Conservation (phyloP, 1,140 invertebrate species). For the Eubasilissa regina region DNA sequence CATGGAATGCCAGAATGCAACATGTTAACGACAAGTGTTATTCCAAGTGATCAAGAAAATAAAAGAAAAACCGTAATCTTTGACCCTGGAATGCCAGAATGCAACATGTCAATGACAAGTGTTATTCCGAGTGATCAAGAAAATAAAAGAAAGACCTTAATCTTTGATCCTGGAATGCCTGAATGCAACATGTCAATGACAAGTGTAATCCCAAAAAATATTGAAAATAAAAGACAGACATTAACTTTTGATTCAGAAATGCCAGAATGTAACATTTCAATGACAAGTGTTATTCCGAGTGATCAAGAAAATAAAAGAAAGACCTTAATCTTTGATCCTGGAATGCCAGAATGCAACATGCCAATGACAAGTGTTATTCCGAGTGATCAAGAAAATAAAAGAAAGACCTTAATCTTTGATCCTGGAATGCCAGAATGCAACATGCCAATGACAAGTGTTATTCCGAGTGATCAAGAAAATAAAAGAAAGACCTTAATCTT, state of each 20-base stretch:
- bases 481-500: too few species aligned
- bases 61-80: constrained; percentile 42
- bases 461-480: too few species aligned
- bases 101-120: constrained; percentile 46
- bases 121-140: not conserved
- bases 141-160: constrained; percentile 5
- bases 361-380: constrained; percentile 25
- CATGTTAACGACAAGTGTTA: constrained; percentile 22
- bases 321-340: constrained; percentile 27
- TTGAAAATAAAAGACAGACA: constrained; percentile 12
- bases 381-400: too few species aligned
- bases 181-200: too few species aligned
- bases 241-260: constrained; percentile 13
- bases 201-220: not conserved
- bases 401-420: too few species aligned
- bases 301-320: not conserved
- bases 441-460: too few species aligned
- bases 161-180: too few species aligned
- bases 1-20: not conserved
- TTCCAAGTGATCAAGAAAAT: not conserved
- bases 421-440: too few species aligned
- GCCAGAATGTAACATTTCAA: constrained; percentile 16
- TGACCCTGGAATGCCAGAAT: constrained; percentile 14
- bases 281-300: not conserved
- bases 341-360: constrained; percentile 32